Evolutionary conservation across 2,888 invertebrate genomes (phyloP), one percentile per base, ranked within the genome.

Genomic region (Leptinotarsa tumamoca): DNA sequence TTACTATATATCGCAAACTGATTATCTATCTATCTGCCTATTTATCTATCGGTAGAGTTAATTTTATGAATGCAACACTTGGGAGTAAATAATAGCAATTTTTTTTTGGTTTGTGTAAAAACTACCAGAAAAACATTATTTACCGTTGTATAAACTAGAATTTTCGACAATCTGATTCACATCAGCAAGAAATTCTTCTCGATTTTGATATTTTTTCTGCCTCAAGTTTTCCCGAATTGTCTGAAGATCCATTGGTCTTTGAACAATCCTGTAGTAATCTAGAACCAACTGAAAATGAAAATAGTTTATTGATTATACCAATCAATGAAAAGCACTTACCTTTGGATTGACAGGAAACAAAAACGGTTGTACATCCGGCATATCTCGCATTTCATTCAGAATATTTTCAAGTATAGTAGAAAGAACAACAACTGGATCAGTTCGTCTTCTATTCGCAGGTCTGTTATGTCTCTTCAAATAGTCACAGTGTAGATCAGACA

Each of bases 141-240:
- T 85, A 91, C 96, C 98, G 89, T 99, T 99, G 85, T 98, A 99
- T 1, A 96, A 89, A 4, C 93, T 93, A 14, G 98, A 98, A 89
- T 99, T 99, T 85, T 98, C 96, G 0, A 98, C 95, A 81, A 99
- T 98, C 88, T 97, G 96, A 89, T 96, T 96, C 2, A 99, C 95
- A 88, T 99, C 99, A 0, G 95, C 94, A 0, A 99, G 90, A 88
- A 99, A 99, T 82, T 97, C 96, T 87, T 98, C 98, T n/a, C 99
- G 91, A 81, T 95, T 96, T 85, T 96, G 96, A 87, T 99, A 99
- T 83, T 95, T 95, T 82, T 96, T 95, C 86, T 95, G 94, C 0
- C 96, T 90, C 21, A 97, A 89, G 86, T 96, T 96, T 82, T 98
- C 98, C 58, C 98, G 90, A 83, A 99, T 98, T 0, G 96, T 96